Percentiles rank a stretch among this genome's conserved stretches.
phyloP scores from a whole-genome alignment of 2,888 invertebrate genomes.

The Teinopalpus imperialis region DNA sequence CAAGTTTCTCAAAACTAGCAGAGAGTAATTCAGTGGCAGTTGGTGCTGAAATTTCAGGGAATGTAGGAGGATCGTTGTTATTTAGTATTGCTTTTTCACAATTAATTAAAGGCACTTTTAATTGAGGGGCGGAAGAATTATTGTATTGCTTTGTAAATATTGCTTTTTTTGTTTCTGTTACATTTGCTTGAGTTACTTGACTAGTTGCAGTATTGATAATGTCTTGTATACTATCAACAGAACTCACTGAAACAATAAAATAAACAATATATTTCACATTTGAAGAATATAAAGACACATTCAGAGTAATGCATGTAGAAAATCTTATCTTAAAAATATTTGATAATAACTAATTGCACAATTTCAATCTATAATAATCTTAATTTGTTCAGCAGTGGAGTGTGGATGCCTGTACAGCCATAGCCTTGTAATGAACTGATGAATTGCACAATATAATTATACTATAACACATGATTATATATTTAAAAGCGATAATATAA shows the following conservation, averaged over 20 bases:
- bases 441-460: too few relatives aligned
- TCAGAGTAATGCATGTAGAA: too few relatives aligned
- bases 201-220: conserved; percentile 67
- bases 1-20: conserved; percentile 70
- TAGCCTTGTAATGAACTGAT: too few relatives aligned
- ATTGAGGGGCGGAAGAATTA: conserved; percentile 41
- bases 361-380: too few relatives aligned
- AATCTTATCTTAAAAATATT: too few relatives aligned
- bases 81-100: conserved; percentile 44
- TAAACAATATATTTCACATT: not conserved
- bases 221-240: conserved; percentile 66
- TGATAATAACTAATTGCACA: too few relatives aligned
- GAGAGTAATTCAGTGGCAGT: conserved; percentile 67
- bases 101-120: conserved; percentile 38
- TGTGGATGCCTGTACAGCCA: too few relatives aligned
- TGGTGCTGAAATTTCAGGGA: conserved; percentile 43
- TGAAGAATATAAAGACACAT: too few relatives aligned
- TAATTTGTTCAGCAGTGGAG: too few relatives aligned
- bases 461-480: too few relatives aligned
- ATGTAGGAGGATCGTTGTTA: conserved; percentile 42
- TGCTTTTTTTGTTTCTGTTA: conserved; percentile 46
- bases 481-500: too few relatives aligned
- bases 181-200: conserved; percentile 55
- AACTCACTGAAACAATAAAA: conserved; percentile 60
- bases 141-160: conserved; percentile 41